These are phyloP conservation scores for Paradoxurus hermaphroditus DNA, from an alignment of 2,113 vertebrate genomes.

Conservation along the genomic window DNA sequence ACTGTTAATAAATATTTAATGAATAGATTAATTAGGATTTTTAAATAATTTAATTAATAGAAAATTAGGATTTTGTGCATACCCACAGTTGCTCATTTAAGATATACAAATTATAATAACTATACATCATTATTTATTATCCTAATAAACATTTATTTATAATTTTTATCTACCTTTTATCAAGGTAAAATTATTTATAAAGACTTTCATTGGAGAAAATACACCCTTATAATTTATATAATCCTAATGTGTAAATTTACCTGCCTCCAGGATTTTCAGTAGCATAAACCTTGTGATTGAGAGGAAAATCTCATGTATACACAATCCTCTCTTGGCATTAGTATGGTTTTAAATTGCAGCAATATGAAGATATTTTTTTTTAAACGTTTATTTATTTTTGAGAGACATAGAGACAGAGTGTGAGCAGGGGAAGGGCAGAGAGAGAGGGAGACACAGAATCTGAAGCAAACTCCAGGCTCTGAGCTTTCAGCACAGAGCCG, in stretches of 20 bases:
- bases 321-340: background rate
- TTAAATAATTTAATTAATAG: too few relatives aligned
- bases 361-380: too few relatives aligned
- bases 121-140: background rate
- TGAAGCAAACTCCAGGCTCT: too few relatives aligned
- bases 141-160: background rate
- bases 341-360: background rate
- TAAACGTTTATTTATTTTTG: too few relatives aligned
- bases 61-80: background rate
- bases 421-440: too few relatives aligned
- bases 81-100: background rate
- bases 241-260: background rate
- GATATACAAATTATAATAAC: background rate
- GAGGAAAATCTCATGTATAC: background rate
- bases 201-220: background rate
- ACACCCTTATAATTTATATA: slow-evolving; percentile 11
- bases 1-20: slow-evolving; percentile 16
- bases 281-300: background rate
- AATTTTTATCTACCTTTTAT: background rate
- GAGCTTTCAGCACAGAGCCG: too few relatives aligned
- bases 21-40: background rate
- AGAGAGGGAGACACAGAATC: too few relatives aligned
- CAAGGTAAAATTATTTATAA: background rate
- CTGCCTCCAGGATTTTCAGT: background rate
- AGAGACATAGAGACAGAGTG: too few relatives aligned